phyloP scores from a whole-genome alignment of 2,888 invertebrate species.

The Salticus scenicus region DNA sequence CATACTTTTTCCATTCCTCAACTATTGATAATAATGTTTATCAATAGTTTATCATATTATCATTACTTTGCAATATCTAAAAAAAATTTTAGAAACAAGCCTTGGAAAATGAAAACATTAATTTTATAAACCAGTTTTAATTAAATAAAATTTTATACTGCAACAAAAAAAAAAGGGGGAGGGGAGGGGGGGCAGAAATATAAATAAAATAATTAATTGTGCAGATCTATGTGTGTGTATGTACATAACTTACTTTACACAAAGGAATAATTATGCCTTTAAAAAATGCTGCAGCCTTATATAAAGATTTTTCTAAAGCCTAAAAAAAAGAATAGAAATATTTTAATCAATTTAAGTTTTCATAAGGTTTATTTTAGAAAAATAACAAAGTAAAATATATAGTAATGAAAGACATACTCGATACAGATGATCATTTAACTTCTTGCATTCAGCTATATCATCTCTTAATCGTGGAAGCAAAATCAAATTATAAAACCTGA shows the following conservation, averaged over 20 bases:
- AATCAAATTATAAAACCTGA: slow-evolving; percentile 89
- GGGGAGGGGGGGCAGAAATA: too few species aligned
- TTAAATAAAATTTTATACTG: too few species aligned
- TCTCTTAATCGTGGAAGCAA: slow-evolving; percentile 92
- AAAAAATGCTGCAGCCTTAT: slow-evolving; percentile 98
- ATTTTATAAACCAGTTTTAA: too few species aligned
- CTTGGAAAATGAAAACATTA: too few species aligned
- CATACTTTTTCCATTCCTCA: too few species aligned
- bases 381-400: neutral
- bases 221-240: too few species aligned
- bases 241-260: slow-evolving; percentile 80
- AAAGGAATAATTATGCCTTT: slow-evolving; percentile 85
- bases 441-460: slow-evolving; percentile 95
- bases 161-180: too few species aligned
- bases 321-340: slow-evolving; percentile 71
- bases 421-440: slow-evolving; percentile 96
- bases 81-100: too few species aligned
- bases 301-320: slow-evolving; percentile 92
- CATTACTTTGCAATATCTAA: too few species aligned
- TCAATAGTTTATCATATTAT: too few species aligned
- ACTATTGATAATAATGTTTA: too few species aligned
- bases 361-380: neutral
- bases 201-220: too few species aligned
- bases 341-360: neutral
- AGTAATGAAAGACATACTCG: slow-evolving; percentile 78